These are phyloP conservation scores for Tachysurus vachellii DNA, from an alignment of 2,113 vertebrate genomes.

Conservation along the genomic window DNA sequence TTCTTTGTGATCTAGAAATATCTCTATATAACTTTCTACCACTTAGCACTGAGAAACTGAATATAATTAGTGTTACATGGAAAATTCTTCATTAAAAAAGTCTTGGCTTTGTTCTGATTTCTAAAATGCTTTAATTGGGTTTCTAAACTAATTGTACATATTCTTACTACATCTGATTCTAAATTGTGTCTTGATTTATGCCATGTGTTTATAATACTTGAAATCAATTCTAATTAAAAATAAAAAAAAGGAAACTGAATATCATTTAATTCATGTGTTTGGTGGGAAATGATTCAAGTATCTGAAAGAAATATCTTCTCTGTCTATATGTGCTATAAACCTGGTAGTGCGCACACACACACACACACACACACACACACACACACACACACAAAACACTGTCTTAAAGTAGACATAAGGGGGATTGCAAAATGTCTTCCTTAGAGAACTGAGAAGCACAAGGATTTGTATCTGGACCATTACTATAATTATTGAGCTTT, in stretches of 20 bases:
- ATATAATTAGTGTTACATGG: neutral
- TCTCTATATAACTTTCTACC: neutral
- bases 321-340: neutral
- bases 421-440: neutral
- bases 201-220: neutral
- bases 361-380: neutral
- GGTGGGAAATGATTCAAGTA: neutral
- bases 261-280: neutral
- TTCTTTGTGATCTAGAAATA: neutral
- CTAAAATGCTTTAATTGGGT: neutral
- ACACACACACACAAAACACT: neutral
- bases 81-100: neutral
- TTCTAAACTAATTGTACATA: too few species aligned
- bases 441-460: neutral
- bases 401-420: neutral
- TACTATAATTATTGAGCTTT: conserved; percentile 1
- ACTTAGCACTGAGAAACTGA: neutral
- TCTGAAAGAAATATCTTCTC: neutral
- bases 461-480: neutral
- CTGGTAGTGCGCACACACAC: neutral
- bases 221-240: neutral
- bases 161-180: neutral
- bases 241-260: neutral
- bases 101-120: neutral
- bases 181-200: neutral